Evolutionary conservation across 2,113 vertebrate genomes (phyloP), one percentile per base, ranked within the genome.

Genomic region (Pseudolaguvia tuberculata): DNA sequence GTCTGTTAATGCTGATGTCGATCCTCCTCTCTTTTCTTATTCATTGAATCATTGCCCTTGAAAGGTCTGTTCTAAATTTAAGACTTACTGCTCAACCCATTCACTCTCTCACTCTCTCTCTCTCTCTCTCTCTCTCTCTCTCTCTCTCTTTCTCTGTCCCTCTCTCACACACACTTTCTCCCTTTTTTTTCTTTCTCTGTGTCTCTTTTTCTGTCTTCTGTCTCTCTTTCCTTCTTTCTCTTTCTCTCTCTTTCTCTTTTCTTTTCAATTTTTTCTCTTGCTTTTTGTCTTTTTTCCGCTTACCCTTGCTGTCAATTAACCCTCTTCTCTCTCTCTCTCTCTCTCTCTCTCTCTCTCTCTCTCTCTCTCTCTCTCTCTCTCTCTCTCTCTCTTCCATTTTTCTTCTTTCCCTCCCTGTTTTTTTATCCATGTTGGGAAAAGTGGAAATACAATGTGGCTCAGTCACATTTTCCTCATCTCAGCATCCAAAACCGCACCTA

Each of bases 11-110:
- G 80, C 86, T 86, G 86, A 90, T 89, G 83, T 89, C 83, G 86
- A 85, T 88, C 82, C 25, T 81, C 81, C 84, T 87, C 85, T 81
- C 85, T 80, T 87, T 87, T 87, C 90, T 88, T 86, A 86, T 89
- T 91, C 85, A 88, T 82, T 81, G 80, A 83, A 87, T 83, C 82
- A 78, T 89, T 88, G 82, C 87, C 86, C 87, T 93, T 93, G 88
- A 93, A 92, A 90, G 85, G 87, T 83, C 81, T 81, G 88, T 84
- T 84, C 85, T 86, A 91, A 87, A 88, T 90, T 88, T 89, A 88
- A 92, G 88, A 67, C 79, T 75, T 85, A 84, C 80, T 83, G 86
- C 67, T 84, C 76, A 65, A 77, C 77, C 17, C 59, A 45, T 48
- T 75, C 80, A 84, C 65, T 67, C 20, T 78, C 31, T 62, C 42